Conservation (phyloP, 2,888 invertebrate genomes). For the Nipponacmea schrenckii region DNA sequence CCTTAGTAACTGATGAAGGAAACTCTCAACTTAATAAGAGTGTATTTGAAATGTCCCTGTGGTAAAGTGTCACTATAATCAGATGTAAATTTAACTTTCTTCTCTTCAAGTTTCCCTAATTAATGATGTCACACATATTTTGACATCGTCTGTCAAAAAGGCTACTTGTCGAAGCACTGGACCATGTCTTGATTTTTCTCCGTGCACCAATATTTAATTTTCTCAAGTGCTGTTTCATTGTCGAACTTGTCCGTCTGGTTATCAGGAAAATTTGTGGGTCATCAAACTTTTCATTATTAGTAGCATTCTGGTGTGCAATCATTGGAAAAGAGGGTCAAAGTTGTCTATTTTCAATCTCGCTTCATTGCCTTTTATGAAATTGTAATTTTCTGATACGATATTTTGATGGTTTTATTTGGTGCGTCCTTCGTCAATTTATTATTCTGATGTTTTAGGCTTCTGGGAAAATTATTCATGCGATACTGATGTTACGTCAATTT, state of each 20-base stretch:
- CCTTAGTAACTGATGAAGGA: no score
- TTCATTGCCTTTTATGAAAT: neutral
- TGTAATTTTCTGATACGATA: constrained; percentile 4
- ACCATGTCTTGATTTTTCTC: neutral
- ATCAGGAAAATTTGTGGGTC: neutral
- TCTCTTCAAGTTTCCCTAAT: constrained; percentile 9
- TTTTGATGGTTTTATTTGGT: neutral
- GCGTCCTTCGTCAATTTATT: no score
- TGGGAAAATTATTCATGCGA: no score
- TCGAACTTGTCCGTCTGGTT: no score
- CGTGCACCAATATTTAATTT: no score
- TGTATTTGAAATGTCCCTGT: no score
- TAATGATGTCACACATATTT: constrained; percentile 24
- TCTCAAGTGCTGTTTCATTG: no score
- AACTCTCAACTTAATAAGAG: no score
- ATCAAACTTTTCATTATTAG: neutral
- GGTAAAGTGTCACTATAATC: neutral
- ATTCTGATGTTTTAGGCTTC: no score
- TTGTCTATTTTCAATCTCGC: neutral
- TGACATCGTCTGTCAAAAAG: constrained; percentile 23
- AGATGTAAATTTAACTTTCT: neutral
- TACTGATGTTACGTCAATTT: no score
- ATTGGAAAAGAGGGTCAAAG: constrained; percentile 1
- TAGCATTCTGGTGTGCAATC: constrained; percentile 2
- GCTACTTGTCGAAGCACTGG: constrained; percentile 8